Conservation (phyloP, 2,888 invertebrate species). For the Melipona bicolor region DNA sequence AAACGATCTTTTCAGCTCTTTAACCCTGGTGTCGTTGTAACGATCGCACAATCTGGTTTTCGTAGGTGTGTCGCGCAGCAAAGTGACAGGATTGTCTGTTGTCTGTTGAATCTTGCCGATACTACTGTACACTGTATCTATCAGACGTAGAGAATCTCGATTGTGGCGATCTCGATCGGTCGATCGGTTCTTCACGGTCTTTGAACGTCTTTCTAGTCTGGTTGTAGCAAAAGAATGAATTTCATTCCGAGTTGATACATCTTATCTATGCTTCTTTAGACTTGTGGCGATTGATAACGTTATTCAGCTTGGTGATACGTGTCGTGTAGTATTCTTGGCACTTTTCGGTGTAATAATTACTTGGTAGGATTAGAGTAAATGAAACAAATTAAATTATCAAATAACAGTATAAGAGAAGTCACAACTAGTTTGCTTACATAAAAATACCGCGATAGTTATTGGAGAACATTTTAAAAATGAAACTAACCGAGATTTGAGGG, state of each 20-base stretch:
- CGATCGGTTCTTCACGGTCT: constrained; percentile 16
- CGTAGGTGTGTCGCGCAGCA: constrained; percentile 15
- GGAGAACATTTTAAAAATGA: too few species aligned
- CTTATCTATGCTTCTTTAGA: neutral
- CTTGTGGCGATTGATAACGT: too few species aligned
- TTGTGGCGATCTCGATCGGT: constrained; percentile 28
- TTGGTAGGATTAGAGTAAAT: too few species aligned
- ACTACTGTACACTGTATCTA: neutral
- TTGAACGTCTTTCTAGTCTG: constrained; percentile 11
- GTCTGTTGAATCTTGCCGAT: constrained; percentile 16
- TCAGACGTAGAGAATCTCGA: constrained; percentile 3
- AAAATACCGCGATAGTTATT: too few species aligned
- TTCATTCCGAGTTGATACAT: neutral
- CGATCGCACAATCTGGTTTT: constrained; percentile 29
- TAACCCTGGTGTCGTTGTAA: constrained; percentile 48
- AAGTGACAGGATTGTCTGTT: constrained; percentile 46
- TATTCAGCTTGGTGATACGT: neutral
- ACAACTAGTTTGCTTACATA: too few species aligned
- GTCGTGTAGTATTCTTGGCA: neutral
- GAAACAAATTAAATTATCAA: too few species aligned
- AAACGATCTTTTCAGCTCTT: constrained; percentile 47
- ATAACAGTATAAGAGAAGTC: too few species aligned
- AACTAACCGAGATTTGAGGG: too few species aligned
- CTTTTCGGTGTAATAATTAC: neutral
- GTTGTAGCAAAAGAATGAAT: neutral